Base-by-base conservation (phyloP, 2,888 invertebrate genomes). In the Drosophila helvetica region DNA sequence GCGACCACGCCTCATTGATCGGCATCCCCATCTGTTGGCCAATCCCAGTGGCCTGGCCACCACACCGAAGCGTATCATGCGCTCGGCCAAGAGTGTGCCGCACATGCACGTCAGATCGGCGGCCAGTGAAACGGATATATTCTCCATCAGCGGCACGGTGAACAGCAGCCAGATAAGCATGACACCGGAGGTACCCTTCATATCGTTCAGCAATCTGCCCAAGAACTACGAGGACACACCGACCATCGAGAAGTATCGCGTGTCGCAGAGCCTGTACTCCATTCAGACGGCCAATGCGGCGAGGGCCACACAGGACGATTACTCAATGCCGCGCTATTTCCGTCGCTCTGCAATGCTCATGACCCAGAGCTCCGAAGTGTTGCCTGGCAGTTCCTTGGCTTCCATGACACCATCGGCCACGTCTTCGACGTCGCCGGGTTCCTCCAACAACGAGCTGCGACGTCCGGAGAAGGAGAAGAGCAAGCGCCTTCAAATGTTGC, bases 241-340 rank as follows among this genome's bases (percentile, higher is more conserved):
- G 3, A 91, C 92, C 9, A 89, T 92, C n/a, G 92, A 92, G 45
- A 91, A 92, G 65, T 92, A 92, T 70, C 90, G 91, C 18, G 92
- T 92, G 30, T 90, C 91, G 4, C 90, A 90, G 60, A 92, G 92
- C 74, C 88, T 92, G 6, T 91, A 92, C 54, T 91, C 92, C 17
- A 93, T 94, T 65, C 93, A 94, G 82, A 93, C 94, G 50, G 93
- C 94, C 0, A 93, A 93, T 48, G 89, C 88, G 15, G 88, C 86
- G 0, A 88, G 89, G 56, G 92, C 93, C 38, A 92, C 93, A 27
- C 93, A 93, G 70, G 78, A 86, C 17, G 94, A 94, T 74, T 94
- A 93, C 60, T 94, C 94, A 19, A 94, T 94, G 94, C 94, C 94
- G 0, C 92, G 94, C 65, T 94, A 94, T 78, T 94, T 94, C 75